A percentile compares a stretch with the other conserved stretches of the same genome.
Evolutionary conservation across 30 jellyfish, hydroid and myxozoan species (phyloP).

Genomic region (Hydractinia symbiolongicarpus): DNA sequence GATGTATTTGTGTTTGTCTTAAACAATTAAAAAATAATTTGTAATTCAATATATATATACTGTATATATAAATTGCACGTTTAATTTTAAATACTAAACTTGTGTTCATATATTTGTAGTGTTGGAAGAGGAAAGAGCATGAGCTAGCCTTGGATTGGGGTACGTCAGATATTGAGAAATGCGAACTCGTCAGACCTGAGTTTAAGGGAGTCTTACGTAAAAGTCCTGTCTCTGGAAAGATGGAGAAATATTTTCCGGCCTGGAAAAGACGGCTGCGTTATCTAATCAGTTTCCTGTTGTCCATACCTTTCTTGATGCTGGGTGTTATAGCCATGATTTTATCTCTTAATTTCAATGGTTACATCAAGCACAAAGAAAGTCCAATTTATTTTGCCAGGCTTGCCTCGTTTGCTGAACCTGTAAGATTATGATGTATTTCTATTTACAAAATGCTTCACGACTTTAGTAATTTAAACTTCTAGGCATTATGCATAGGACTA

Average conservation of each 20-base stretch:
- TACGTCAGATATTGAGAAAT: slow-evolving; percentile 55
- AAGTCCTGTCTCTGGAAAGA: slow-evolving; percentile 78
- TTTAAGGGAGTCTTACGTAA: slow-evolving; percentile 53
- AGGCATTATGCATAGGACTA: background rate
- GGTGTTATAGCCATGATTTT: slow-evolving; percentile 88
- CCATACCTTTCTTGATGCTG: slow-evolving; percentile 64
- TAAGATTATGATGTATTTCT: slow-evolving; percentile 9
- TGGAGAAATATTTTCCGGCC: slow-evolving; percentile 68
- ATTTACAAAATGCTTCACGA: background rate
- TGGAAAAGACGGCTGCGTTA: slow-evolving; percentile 75
- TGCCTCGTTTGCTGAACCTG: slow-evolving; percentile 80
- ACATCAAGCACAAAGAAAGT: slow-evolving; percentile 70
- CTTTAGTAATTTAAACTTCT: background rate
- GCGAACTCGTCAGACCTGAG: slow-evolving; percentile 77
- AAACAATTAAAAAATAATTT: too few relatives aligned
- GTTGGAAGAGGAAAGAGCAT: slow-evolving; percentile 82
- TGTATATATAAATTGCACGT: too few relatives aligned
- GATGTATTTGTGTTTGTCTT: too few relatives aligned
- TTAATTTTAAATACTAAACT: background rate
- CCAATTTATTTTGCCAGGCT: slow-evolving; percentile 69
- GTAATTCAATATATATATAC: too few relatives aligned
- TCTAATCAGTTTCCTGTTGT: slow-evolving; percentile 49
- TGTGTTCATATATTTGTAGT: slow-evolving; percentile 20
- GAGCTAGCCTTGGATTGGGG: slow-evolving; percentile 80
- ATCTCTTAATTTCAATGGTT: slow-evolving; percentile 87